A percentile compares a stretch with the other conserved stretches of the same genome.
Conservation (phyloP, 2,113 vertebrate genomes). For the Gopherus evgoodei region DNA sequence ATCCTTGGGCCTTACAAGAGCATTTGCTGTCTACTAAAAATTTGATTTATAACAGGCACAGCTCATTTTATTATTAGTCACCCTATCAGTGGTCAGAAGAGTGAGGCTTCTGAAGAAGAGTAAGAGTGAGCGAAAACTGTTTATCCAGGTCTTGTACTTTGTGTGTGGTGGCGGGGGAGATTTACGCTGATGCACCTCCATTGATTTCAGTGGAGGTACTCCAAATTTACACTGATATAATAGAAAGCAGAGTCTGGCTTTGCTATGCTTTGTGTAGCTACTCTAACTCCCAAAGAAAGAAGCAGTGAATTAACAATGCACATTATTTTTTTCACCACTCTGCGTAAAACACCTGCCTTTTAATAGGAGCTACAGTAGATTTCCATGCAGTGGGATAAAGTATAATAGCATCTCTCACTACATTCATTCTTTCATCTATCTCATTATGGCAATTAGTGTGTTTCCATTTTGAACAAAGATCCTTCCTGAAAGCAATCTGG, state of each 20-base stretch:
- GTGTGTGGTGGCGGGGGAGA: not conserved
- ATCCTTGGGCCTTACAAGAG: not conserved
- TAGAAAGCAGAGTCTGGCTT: conserved; percentile 53
- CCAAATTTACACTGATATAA: conserved; percentile 63
- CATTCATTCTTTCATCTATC: conserved; percentile 22
- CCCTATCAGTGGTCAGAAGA: not conserved
- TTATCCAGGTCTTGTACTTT: conserved; percentile 18
- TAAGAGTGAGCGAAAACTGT: not conserved
- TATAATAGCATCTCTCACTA: conserved; percentile 56
- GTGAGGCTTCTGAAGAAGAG: not conserved
- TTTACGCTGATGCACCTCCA: not conserved
- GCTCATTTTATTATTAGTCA: not conserved
- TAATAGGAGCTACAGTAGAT: conserved; percentile 56
- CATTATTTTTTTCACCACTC: conserved; percentile 47
- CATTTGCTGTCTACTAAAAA: not conserved
- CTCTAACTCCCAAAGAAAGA: conserved; percentile 44
- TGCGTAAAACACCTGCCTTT: conserved; percentile 44
- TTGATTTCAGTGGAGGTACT: conserved; percentile 40
- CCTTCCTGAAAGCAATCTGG: conserved; percentile 60
- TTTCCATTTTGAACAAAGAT: conserved; percentile 69
- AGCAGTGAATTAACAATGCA: conserved; percentile 58
- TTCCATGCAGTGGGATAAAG: conserved; percentile 52
- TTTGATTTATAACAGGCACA: not conserved
- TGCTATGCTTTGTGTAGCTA: conserved; percentile 41
- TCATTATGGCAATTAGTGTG: conserved; percentile 66